Evolutionary conservation across 2,888 invertebrate species (phyloP), one percentile per base, ranked within the genome.

Genomic region (Junonia oenone): DNA sequence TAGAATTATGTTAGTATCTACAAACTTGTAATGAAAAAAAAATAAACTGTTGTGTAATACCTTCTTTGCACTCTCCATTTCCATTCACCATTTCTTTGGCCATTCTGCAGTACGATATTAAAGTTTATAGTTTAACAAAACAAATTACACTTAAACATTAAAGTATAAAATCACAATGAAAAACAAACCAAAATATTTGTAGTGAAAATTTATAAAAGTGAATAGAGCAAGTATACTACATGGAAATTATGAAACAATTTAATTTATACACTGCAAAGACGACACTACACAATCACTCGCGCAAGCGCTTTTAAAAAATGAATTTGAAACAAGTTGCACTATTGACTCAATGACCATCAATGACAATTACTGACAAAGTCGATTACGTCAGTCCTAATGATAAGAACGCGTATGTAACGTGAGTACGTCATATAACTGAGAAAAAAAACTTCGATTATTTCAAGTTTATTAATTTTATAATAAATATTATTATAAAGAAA

Each of bases 261-360:
- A 26, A 45, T 45, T 33, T 1, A 9, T 8, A 15, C 26, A 45
- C 33, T 45, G 33, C 22, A 15, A 35, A 14, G 17, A 45, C 11
- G 33, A 45, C 33, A 45, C 15, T 45, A 45, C 35, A 45, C 17
- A 51, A 17, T 35, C 22, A 13, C 33, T 13, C 45, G 45, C 51
- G 51, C 45, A 35, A 45, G 51, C 51, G 35, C 45, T 43, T 14
- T 40, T 13, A 6, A 40, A 17, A 11, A 11, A 40, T 40, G 15
- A 11, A 40, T 11, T 11, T 19, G 5, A 19, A 40, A 19, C 17
- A 40, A 17, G 9, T 15, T 1, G 17, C 13, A 15, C 15, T 13
- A 9, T 13, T 15, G 37, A 37, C 8, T 37, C 22, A 22, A 11
- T 31, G 2, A 31, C 11, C 11, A n/a, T n/a, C n/a, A n/a, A 22